Conservation (phyloP, 2,797 vertebrate species). For the Microctenopoma stevenorrisi region DNA sequence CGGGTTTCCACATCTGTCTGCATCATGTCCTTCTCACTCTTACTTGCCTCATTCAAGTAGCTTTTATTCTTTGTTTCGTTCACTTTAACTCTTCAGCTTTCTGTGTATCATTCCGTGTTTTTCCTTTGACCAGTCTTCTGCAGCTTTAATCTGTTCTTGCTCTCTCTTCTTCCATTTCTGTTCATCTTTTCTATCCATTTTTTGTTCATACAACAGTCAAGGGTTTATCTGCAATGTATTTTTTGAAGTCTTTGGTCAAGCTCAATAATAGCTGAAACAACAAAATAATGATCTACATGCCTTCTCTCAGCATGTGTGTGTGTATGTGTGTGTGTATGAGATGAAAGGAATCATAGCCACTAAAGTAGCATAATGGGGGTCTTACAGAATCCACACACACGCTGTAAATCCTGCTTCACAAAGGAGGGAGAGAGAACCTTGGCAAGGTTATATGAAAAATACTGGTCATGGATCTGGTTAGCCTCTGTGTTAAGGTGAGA, state of each 20-base stretch:
- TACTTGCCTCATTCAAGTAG: neutral
- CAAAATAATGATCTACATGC: slow-evolving; percentile 29
- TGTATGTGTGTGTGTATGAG: slow-evolving; percentile 9
- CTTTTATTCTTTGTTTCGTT: slow-evolving; percentile 7
- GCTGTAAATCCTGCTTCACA: slow-evolving; percentile 57
- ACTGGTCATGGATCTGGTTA: slow-evolving; percentile 46
- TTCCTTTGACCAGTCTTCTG: neutral
- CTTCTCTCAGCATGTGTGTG: neutral
- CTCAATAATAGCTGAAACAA: slow-evolving; percentile 24
- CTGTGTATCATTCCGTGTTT: slow-evolving; percentile 1
- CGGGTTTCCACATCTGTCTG: slow-evolving; percentile 27
- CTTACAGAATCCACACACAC: slow-evolving; percentile 44
- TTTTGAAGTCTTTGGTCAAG: slow-evolving; percentile 25
- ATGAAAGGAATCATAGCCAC: slow-evolving; percentile 47
- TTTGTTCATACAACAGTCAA: slow-evolving; percentile 15
- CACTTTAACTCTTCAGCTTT: neutral
- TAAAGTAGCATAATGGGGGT: slow-evolving; percentile 45
- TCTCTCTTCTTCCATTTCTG: slow-evolving; percentile 4
- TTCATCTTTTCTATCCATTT: neutral
- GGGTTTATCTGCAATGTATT: slow-evolving; percentile 13
- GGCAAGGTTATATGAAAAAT: slow-evolving; percentile 38
- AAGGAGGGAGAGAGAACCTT: slow-evolving; percentile 29
- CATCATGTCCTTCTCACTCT: slow-evolving; percentile 8
- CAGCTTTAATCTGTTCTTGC: slow-evolving; percentile 1
- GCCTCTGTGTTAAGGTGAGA: slow-evolving; percentile 31